A percentile compares a stretch with the other conserved stretches of the same genome.
Conservation (phyloP, 1,140 invertebrate species). For the Asobara japonica region DNA sequence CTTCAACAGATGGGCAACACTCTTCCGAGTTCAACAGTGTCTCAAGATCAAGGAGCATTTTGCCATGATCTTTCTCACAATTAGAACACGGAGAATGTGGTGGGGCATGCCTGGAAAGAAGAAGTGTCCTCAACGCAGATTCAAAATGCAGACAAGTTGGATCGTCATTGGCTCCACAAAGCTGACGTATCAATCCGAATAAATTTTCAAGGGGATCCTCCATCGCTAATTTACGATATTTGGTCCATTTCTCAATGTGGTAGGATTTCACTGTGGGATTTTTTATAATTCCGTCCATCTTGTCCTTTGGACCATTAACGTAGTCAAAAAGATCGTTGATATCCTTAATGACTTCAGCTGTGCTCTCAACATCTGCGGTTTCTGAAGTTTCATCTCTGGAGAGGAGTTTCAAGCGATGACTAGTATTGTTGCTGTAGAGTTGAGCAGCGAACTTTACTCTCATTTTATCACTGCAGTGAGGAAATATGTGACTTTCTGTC, state of each 20-base stretch:
- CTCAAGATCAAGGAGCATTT: background rate
- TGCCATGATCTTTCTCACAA: background rate
- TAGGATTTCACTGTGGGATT: background rate
- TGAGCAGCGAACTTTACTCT: conserved; percentile 3
- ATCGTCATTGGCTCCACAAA: background rate
- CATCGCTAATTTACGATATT: background rate
- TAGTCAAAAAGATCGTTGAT: background rate
- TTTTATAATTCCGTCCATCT: background rate
- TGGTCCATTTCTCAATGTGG: conserved; percentile 11
- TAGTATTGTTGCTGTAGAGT: background rate
- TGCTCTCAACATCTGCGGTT: background rate
- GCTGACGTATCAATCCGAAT: background rate
- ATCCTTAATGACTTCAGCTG: background rate
- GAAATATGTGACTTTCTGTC: background rate
- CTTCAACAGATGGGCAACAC: background rate
- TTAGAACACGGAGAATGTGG: background rate
- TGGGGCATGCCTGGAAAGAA: background rate
- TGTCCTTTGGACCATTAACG: background rate
- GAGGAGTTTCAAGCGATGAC: background rate
- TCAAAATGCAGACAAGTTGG: background rate
- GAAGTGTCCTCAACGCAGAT: background rate
- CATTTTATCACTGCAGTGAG: background rate
- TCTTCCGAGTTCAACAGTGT: background rate
- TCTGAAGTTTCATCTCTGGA: background rate
- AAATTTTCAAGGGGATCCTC: background rate